Evolutionary conservation across 1,140 invertebrate species (phyloP).

Genomic region (Nymphalis io): DNA sequence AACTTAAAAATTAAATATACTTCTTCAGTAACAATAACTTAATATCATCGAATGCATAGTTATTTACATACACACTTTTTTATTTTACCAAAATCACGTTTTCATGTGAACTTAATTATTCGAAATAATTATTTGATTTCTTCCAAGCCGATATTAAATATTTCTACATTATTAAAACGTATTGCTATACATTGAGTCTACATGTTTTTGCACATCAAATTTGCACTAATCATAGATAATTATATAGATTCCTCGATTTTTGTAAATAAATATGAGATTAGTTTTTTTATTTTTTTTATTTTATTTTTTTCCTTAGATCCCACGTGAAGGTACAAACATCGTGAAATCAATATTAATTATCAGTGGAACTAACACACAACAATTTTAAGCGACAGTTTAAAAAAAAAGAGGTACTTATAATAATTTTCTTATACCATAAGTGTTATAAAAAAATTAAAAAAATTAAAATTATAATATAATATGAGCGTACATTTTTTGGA

Average conservation of each 20-base stretch:
- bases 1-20: too few relatives aligned
- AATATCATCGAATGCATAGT: too few relatives aligned
- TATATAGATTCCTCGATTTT: slow-evolving; percentile 26
- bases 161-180: slow-evolving; percentile 53
- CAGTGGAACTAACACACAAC: slow-evolving; percentile 55
- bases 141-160: slow-evolving; percentile 71
- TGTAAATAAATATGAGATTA: neutral
- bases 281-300: neutral
- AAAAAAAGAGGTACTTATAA: slow-evolving; percentile 1
- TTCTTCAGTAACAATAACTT: too few relatives aligned
- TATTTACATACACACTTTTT: too few relatives aligned
- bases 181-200: slow-evolving; percentile 69
- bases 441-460: neutral
- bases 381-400: slow-evolving; percentile 39
- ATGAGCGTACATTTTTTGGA: too few relatives aligned
- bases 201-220: slow-evolving; percentile 33
- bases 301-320: neutral
- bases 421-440: neutral
- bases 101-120: neutral
- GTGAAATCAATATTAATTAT: slow-evolving; percentile 30
- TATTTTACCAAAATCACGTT: neutral
- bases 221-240: slow-evolving; percentile 24
- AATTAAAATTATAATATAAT: neutral
- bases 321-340: slow-evolving; percentile 12
- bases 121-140: neutral